Conservation (phyloP, 2,113 vertebrate genomes). For the Laticauda laticaudata region DNA sequence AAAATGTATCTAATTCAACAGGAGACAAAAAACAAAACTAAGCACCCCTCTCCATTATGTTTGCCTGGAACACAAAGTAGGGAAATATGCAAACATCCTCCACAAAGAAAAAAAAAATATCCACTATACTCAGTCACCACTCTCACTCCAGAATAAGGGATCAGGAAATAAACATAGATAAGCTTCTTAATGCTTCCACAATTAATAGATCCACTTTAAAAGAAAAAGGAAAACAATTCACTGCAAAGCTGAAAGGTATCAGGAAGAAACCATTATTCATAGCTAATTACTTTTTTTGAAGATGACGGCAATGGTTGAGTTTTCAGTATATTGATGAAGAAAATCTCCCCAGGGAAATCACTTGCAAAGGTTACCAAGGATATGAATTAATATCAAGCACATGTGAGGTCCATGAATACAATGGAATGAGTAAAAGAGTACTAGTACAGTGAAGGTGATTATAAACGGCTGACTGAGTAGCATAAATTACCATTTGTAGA, state of each 20-base stretch:
- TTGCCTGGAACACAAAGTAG: constrained; percentile 61
- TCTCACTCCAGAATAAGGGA: constrained; percentile 57
- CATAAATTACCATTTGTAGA: constrained; percentile 68
- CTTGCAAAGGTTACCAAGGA: constrained; percentile 77
- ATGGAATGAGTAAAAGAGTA: constrained; percentile 66
- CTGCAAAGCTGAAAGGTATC: constrained; percentile 69
- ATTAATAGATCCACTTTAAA: constrained; percentile 71
- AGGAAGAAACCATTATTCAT: constrained; percentile 73
- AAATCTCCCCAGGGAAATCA: constrained; percentile 74
- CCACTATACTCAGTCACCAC: constrained; percentile 55
- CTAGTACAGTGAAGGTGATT: constrained; percentile 70
- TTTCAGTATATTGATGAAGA: constrained; percentile 75
- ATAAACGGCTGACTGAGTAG: constrained; percentile 61
- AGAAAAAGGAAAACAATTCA: constrained; percentile 64
- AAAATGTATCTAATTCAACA: constrained; percentile 72
- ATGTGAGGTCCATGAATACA: constrained; percentile 65
- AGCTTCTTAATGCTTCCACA: constrained; percentile 60
- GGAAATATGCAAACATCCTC: constrained; percentile 57
- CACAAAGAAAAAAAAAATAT: constrained; percentile 51
- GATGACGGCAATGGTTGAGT: constrained; percentile 74
- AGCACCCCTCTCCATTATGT: constrained; percentile 58
- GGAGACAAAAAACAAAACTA: constrained; percentile 24
- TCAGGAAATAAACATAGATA: constrained; percentile 58
- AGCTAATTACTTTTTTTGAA: constrained; percentile 76
- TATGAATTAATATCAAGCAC: constrained; percentile 75